Evolutionary conservation across 1,140 invertebrate genomes (phyloP).

Genomic region (Cryptotermes secundus): DNA sequence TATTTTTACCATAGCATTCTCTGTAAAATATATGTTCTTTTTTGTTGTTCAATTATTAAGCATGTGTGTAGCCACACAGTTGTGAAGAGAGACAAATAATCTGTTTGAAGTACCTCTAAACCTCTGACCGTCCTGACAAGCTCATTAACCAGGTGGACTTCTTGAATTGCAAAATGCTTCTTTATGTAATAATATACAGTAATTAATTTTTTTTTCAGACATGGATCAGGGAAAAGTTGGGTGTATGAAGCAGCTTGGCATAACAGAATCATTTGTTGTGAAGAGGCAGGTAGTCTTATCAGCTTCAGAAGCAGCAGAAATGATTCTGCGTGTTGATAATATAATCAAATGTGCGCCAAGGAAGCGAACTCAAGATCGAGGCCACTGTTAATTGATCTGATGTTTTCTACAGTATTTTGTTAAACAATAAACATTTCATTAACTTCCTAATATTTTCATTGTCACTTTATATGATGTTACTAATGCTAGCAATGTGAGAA

Average conservation of each 20-base stretch:
- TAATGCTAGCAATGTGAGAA: too few relatives aligned
- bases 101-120: too few relatives aligned
- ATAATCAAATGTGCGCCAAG: constrained; percentile 95
- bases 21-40: too few relatives aligned
- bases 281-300: constrained; percentile 94
- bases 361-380: constrained; percentile 81
- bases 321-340: constrained; percentile 97
- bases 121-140: too few relatives aligned
- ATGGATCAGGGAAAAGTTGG: constrained; percentile 83
- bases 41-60: too few relatives aligned
- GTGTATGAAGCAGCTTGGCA: constrained; percentile 86
- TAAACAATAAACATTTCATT: background rate
- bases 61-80: too few relatives aligned
- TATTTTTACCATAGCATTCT: too few relatives aligned
- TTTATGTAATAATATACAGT: background rate
- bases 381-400: constrained; percentile 66
- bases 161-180: too few relatives aligned
- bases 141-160: too few relatives aligned
- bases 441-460: background rate
- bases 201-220: constrained; percentile 57
- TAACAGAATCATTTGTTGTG: constrained; percentile 96
- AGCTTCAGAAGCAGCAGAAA: constrained; percentile 96
- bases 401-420: background rate
- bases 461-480: background rate
- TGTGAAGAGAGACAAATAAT: too few relatives aligned